Percentiles rank a stretch among this genome's conserved stretches.
phyloP scores from a whole-genome alignment of 2,888 invertebrate species.

The Campoplex capitator region DNA sequence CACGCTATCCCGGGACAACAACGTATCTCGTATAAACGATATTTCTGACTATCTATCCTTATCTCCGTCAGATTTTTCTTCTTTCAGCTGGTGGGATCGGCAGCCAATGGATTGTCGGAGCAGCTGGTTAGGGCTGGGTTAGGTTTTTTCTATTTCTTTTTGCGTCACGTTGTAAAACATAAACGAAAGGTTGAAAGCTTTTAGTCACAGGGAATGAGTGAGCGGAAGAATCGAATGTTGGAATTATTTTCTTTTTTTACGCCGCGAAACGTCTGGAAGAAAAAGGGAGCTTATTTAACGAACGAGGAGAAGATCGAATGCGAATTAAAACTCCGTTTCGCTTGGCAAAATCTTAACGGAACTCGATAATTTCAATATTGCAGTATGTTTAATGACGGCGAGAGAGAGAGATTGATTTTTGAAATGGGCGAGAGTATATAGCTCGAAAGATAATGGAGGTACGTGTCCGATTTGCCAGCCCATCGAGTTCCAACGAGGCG shows the following conservation, averaged over 20 bases:
- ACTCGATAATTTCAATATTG: constrained; percentile 16
- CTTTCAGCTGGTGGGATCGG: constrained; percentile 28
- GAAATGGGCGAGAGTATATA: constrained; percentile 3
- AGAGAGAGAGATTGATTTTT: constrained; percentile 42
- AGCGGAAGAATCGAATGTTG: background rate
- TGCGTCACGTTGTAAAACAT: background rate
- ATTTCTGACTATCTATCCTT: constrained; percentile 17
- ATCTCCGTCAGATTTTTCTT: constrained; percentile 45
- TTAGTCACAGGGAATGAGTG: background rate
- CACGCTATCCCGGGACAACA: constrained; percentile 21
- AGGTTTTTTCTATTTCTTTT: background rate
- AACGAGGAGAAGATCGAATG: background rate
- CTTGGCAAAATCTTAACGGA: background rate
- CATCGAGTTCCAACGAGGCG: constrained; percentile 53
- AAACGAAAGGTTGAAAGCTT: background rate
- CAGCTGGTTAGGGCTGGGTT: background rate
- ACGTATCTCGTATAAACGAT: background rate
- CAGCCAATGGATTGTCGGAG: constrained; percentile 21
- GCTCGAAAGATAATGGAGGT: constrained; percentile 26
- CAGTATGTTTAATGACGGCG: background rate
- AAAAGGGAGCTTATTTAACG: background rate
- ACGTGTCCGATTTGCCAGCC: constrained; percentile 48
- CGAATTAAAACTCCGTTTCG: constrained; percentile 17
- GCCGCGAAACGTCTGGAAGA: background rate
- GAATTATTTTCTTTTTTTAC: background rate